These are phyloP conservation scores for Atherinosoma microstoma DNA, from an alignment of 2,797 vertebrate genomes.

Conservation along the genomic window DNA sequence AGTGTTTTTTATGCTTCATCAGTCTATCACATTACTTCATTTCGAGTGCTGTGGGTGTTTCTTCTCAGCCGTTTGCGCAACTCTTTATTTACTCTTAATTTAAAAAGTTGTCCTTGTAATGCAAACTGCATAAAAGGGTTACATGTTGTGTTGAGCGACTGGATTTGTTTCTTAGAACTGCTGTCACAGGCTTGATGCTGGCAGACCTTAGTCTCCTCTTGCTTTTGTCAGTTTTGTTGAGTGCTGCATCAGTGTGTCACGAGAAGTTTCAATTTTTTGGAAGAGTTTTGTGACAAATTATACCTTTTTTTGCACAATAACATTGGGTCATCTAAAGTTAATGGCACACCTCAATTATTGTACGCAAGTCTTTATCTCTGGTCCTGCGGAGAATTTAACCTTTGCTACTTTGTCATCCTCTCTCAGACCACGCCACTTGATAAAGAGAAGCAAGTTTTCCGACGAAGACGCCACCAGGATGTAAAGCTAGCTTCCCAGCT, in stretches of 20 bases:
- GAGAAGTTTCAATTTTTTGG: constrained; percentile 3
- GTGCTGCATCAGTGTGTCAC: constrained; percentile 9
- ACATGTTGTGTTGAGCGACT: background rate
- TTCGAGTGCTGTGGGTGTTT: constrained; percentile 79
- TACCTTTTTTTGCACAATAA: constrained; percentile 40
- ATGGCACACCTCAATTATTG: background rate
- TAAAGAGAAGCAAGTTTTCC: constrained; percentile 99
- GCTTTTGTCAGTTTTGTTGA: constrained; percentile 17
- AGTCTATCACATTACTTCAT: constrained; percentile 84
- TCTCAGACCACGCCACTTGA: constrained; percentile 98
- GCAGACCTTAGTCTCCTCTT: constrained; percentile 4
- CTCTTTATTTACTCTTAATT: constrained; percentile 57
- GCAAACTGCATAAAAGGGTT: constrained; percentile 10
- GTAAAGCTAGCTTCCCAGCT: constrained; percentile 83
- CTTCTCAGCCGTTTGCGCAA: constrained; percentile 20
- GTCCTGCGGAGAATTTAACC: constrained; percentile 27
- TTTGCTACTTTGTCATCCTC: constrained; percentile 82
- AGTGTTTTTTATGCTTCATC: constrained; percentile 73
- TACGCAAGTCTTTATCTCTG: constrained; percentile 14
- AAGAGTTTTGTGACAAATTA: constrained; percentile 1
- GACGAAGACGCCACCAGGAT: constrained; percentile 96
- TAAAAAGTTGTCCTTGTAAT: background rate
- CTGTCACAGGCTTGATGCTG: background rate
- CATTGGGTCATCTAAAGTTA: constrained; percentile 16
- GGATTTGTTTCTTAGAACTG: constrained; percentile 2